Conservation (phyloP, 2,888 invertebrate genomes). For the Drosophila birchii region DNA sequence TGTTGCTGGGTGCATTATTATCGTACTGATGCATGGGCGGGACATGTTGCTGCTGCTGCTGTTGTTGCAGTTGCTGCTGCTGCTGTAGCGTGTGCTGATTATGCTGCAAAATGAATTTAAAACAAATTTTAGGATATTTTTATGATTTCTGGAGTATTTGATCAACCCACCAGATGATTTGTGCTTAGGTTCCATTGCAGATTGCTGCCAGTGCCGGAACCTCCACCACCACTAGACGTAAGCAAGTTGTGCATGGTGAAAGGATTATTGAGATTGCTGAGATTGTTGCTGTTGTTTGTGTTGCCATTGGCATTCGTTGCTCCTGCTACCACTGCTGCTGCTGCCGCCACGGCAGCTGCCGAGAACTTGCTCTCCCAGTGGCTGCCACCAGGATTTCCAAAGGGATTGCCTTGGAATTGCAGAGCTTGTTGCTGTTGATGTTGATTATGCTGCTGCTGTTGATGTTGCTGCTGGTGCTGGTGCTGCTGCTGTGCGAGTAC, state of each 20-base stretch:
- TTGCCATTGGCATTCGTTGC: constrained; percentile 33
- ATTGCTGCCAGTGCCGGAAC: constrained; percentile 43
- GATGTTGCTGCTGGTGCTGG: constrained; percentile 59
- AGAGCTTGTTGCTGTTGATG: constrained; percentile 58
- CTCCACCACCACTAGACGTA: constrained; percentile 56
- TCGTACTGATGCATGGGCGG: constrained; percentile 64
- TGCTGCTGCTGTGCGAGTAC: constrained; percentile 57
- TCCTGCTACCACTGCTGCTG: constrained; percentile 47
- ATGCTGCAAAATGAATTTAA: constrained; percentile 48
- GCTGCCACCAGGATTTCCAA: constrained; percentile 55
- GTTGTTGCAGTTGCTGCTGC: constrained; percentile 63
- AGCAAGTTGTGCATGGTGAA: constrained; percentile 76
- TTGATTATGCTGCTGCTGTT: constrained; percentile 59
- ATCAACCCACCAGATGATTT: constrained; percentile 64
- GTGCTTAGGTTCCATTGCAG: constrained; percentile 77
- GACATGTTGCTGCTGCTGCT: constrained; percentile 66
- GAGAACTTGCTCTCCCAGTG: constrained; percentile 74
- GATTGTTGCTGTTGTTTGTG: constrained; percentile 67
- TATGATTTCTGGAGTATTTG: background rate
- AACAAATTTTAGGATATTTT: background rate
- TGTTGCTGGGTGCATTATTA: constrained; percentile 51
- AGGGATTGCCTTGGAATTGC: constrained; percentile 70
- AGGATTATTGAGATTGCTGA: constrained; percentile 78
- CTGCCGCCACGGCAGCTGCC: constrained; percentile 53
- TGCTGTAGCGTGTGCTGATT: constrained; percentile 68